A percentile compares a stretch with the other conserved stretches of the same genome.
Evolutionary conservation across 2,113 vertebrate genomes (phyloP).

Genomic region (Arenaria interpres): DNA sequence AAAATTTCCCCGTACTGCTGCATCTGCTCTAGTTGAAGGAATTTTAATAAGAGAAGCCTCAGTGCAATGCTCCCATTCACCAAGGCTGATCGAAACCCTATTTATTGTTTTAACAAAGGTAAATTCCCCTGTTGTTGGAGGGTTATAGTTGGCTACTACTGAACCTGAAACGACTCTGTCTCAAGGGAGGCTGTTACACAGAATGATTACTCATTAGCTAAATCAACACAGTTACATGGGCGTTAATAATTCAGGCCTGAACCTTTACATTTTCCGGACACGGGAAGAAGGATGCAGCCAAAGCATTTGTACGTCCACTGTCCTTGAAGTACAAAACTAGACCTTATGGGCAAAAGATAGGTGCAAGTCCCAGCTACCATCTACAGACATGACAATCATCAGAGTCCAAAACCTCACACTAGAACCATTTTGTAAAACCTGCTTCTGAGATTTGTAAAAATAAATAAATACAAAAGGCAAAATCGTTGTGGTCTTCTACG

Average conservation of each 20-base stretch:
- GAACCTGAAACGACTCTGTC: not conserved
- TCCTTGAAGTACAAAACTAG: not conserved
- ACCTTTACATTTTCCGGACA: not conserved
- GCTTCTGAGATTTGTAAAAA: not conserved
- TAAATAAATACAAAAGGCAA: not conserved
- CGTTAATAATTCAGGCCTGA: not conserved
- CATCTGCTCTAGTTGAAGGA: slow-evolving; percentile 10
- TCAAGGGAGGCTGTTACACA: slow-evolving; percentile 25
- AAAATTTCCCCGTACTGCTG: slow-evolving; percentile 31
- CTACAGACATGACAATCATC: not conserved
- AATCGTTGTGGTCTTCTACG: not conserved
- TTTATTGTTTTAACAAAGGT: slow-evolving; percentile 47
- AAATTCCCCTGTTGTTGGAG: slow-evolving; percentile 10
- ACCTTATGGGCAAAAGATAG: not conserved
- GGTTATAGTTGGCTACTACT: not conserved
- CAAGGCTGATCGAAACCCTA: slow-evolving; percentile 30
- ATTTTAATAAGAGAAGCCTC: slow-evolving; percentile 45
- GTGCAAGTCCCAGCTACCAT: not conserved
- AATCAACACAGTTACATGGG: slow-evolving; percentile 33
- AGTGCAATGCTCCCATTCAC: not conserved
- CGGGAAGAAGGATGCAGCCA: not conserved
- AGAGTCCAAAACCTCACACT: not conserved
- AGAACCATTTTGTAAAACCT: not conserved
- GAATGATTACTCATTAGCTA: slow-evolving; percentile 50
- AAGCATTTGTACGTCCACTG: not conserved